phyloP scores from a whole-genome alignment of 2,888 invertebrate genomes.

The Neoscelio sp. region DNA sequence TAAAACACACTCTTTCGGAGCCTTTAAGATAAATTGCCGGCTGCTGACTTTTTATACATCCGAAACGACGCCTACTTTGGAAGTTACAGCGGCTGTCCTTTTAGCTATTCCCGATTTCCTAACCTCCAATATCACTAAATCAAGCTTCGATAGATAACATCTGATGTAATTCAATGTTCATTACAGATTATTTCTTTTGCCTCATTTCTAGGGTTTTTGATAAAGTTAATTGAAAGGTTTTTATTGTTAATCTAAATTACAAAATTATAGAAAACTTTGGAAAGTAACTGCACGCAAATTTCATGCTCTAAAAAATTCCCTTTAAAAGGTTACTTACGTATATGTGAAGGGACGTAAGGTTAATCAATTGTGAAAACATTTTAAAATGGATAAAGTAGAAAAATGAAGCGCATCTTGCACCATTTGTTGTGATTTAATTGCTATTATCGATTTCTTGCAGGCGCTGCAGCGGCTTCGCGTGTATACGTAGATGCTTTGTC shows the following conservation, averaged over 20 bases:
- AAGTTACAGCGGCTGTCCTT: conserved; percentile 24
- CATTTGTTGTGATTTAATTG: conserved; percentile 69
- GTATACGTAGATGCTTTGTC: conserved; percentile 95
- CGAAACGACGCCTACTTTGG: conserved; percentile 37
- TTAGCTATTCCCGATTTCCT: conserved; percentile 30
- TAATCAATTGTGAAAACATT: conserved; percentile 31
- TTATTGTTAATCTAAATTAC: background rate
- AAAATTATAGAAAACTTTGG: no score
- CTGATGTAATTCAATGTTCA: conserved; percentile 40
- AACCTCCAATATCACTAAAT: conserved; percentile 51
- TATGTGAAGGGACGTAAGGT: conserved; percentile 23
- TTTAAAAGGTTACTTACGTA: conserved; percentile 31
- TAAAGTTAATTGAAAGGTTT: background rate
- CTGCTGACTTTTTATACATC: conserved; percentile 34
- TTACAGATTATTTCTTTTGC: conserved; percentile 1
- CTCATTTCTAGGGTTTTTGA: background rate
- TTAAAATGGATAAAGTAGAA: conserved; percentile 47
- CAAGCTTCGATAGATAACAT: conserved; percentile 32
- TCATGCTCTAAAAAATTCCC: background rate
- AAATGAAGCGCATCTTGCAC: conserved; percentile 61
- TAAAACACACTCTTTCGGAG: conserved; percentile 33
- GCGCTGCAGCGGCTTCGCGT: conserved; percentile 94
- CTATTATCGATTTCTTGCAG: conserved; percentile 83
- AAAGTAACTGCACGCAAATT: no score
- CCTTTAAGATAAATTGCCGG: conserved; percentile 43